Evolutionary conservation across 2,113 vertebrate species (phyloP), one percentile per base, ranked within the genome.

Genomic region (Falcunculus frontatus): DNA sequence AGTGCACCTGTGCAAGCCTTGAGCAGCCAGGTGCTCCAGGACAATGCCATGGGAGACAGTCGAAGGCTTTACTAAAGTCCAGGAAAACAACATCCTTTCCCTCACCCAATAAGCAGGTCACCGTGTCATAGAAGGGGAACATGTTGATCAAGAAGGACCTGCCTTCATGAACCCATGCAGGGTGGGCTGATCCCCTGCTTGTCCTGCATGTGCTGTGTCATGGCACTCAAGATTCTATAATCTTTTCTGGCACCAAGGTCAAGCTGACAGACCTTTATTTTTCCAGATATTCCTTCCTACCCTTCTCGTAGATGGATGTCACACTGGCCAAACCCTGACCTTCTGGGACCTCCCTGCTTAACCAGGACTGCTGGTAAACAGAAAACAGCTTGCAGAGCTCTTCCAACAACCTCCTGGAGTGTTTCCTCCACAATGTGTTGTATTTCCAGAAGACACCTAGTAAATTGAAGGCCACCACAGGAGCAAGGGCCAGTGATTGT

Each of bases 401-500:
- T 37, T 77, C 37, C 55, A 60, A 39, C 14, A 52, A 46, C 33
- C 12, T 62, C 23, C 55, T 60, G 33, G 32, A 29, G 23, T 53
- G 8, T 69, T 60, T 37, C 12, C 46, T 69, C 44, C 49, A 52
- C 4, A 16, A 20, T 37, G 11, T 29, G 12, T 5, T 46, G 15
- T 46, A 60, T 69, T 69, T 69, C 23, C 39, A 46, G 29, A 37
- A 53, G 33, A 69, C 19, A 77, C 6, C 4, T 27, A 29, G 9
- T 52, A 69, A 29, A 44, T 1, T 60, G 33, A 78, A 69, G 33
- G 15, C 23, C 46, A 59, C 21, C 32, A 44, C 18, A 60, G 68
- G 7, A 77, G 17, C 11, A 68, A 44, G 15, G 35, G 12, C 5
- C 63, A 53, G 12, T 0, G 0, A 27, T 15, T 37, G 37, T 52